Evolutionary conservation across 1,140 invertebrate species (phyloP).

Genomic region (Apis cerana): DNA sequence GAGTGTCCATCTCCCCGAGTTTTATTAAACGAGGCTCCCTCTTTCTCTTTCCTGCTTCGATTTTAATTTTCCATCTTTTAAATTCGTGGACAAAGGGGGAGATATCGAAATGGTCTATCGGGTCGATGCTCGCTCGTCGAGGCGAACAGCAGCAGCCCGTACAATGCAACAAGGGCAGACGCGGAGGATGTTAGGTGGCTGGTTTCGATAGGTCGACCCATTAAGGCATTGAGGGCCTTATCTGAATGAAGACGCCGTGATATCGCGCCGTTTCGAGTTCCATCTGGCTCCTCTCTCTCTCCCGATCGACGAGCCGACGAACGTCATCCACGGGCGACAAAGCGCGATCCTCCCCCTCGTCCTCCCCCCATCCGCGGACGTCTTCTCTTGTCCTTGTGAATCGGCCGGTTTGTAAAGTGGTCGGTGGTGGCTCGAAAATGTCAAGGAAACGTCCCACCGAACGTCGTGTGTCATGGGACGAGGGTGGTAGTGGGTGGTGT

Average conservation of each 20-base stretch:
- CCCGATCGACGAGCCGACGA: constrained; percentile 34
- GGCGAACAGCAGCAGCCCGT: constrained; percentile 12
- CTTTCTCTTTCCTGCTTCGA: not conserved
- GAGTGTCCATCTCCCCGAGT: too few relatives aligned
- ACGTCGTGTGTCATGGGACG: not conserved
- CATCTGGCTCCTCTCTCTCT: constrained; percentile 11
- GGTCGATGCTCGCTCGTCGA: constrained; percentile 6
- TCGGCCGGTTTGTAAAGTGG: not conserved
- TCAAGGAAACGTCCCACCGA: not conserved
- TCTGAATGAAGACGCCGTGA: constrained; percentile 73
- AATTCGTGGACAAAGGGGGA: not conserved
- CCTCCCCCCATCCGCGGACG: not conserved
- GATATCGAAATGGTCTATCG: constrained; percentile 29
- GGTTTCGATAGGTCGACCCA: constrained; percentile 55
- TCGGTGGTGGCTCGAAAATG: constrained; percentile 14
- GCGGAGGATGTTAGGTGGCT: constrained; percentile 58
- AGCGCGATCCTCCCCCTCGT: constrained; percentile 26
- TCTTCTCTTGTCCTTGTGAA: not conserved
- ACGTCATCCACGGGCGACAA: constrained; percentile 37
- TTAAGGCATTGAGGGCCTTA: constrained; percentile 74
- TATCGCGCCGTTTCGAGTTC: constrained; percentile 65
- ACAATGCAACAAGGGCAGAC: constrained; percentile 23
- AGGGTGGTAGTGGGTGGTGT: not conserved
- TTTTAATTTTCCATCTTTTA: constrained; percentile 18
- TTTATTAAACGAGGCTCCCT: not conserved